Percentiles rank a stretch among this genome's conserved stretches.
Evolutionary conservation across 2,113 vertebrate genomes (phyloP).

Genomic region (Phyllostomus hastatus): DNA sequence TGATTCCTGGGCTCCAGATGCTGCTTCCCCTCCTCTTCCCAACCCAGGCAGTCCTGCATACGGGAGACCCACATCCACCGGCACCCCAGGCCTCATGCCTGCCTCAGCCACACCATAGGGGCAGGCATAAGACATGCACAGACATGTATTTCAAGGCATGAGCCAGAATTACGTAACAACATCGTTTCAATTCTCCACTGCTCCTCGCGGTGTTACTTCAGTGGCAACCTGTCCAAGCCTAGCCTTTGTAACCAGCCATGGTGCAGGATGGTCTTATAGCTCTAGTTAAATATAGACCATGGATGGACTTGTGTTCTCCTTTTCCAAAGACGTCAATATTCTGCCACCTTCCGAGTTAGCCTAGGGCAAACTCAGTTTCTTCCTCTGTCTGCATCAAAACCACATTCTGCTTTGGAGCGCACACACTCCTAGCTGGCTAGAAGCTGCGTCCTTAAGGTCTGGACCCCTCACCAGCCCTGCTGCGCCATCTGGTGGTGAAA

Average conservation of each 20-base stretch:
- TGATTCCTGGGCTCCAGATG: not conserved
- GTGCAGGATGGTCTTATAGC: no score
- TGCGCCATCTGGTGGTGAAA: not conserved
- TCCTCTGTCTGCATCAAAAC: not conserved
- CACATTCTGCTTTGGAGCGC: not conserved
- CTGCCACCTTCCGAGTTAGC: not conserved
- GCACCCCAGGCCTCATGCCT: not conserved
- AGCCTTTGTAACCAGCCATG: no score
- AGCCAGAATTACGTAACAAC: not conserved
- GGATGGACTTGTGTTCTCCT: not conserved
- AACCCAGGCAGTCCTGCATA: no score
- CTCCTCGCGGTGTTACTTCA: not conserved
- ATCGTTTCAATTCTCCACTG: no score
- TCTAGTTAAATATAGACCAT: not conserved
- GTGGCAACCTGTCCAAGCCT: not conserved
- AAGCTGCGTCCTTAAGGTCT: not conserved
- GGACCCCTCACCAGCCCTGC: fast-evolving
- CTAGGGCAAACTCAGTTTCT: not conserved
- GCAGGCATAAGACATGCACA: no score
- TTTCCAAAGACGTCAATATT: not conserved
- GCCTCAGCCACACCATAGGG: not conserved
- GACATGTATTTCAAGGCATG: no score
- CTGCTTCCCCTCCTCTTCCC: not conserved
- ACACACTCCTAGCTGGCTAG: not conserved
- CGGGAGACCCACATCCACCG: not conserved